Evolutionary conservation across 1,140 invertebrate species (phyloP), one percentile per base, ranked within the genome.

Genomic region (Oryctes rhinoceros): DNA sequence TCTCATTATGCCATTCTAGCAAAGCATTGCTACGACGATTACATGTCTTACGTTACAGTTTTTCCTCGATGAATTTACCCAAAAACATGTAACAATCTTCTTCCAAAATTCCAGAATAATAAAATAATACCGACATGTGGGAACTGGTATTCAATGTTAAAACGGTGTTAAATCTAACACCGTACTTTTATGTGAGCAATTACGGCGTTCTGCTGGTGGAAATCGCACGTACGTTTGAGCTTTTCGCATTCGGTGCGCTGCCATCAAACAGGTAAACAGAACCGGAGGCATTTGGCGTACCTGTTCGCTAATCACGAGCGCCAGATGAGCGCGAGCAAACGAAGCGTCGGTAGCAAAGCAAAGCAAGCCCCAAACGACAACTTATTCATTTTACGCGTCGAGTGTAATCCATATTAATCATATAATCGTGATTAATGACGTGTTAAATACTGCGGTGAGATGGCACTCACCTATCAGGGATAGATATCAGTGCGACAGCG

Each of bases 311-410:
- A 71, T 71, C 65, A 71, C 65, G 65, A 20, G 65, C 65, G 18
- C 13, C 65, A 71, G 18, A 24, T 71, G 65, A 37, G 65, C 35
- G 65, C 65, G 15, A 24, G 35, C 24, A 71, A 71, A 71, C 65
- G 65, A 71, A 71, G 20, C 20, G 65, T 37, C 20, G 24, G 24
- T 37, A 15, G 65, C 24, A 71, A 37, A 71, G 24, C 24, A 37
- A 71, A 59, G 65, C 65, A 37, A n/a, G 5, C 7, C 75, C 37
- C 13, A 10, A 76, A 49, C 35, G 75, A 76, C 75, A 39, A 44
- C 75, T 76, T 76, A 76, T 76, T 76, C 75, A 49, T 76, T 76
- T 76, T 20, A 49, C 75, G 75, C 75, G 75, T 76, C 75, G 47
- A 44, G 47, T 49, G 75, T 49, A 44, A 76, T 76, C 75, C 75